Conservation (phyloP, 2,888 invertebrate genomes). For the Branchipolynoe longqiensis region DNA sequence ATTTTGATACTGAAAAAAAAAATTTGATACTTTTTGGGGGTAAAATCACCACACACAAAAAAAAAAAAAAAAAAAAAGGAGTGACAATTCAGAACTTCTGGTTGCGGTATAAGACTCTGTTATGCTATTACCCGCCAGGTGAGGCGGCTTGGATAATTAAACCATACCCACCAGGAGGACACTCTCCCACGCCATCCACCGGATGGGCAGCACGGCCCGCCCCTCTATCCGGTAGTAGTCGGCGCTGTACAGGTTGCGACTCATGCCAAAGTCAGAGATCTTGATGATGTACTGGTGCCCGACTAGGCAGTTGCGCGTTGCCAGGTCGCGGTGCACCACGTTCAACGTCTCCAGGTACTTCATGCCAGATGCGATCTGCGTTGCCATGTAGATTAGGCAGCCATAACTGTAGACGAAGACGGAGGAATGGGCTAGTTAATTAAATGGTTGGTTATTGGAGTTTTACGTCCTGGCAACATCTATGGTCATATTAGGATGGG, state of each 20-base stretch:
- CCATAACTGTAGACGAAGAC: slow-evolving; percentile 86
- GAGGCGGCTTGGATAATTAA: neutral
- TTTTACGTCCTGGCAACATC: too few relatives aligned
- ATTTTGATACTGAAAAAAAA: too few relatives aligned
- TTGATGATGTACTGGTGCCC: slow-evolving; percentile 88
- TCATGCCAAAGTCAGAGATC: slow-evolving; percentile 81
- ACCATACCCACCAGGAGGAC: slow-evolving; percentile 83
- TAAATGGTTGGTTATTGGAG: too few relatives aligned
- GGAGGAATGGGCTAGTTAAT: slow-evolving; percentile 85
- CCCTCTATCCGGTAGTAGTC: slow-evolving; percentile 93
- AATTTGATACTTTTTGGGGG: too few relatives aligned
- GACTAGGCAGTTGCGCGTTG: slow-evolving; percentile 92
- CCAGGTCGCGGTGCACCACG: slow-evolving; percentile 94
- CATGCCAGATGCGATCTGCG: slow-evolving; percentile 94
- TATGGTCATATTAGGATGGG: too few relatives aligned
- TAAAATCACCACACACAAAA: too few relatives aligned
- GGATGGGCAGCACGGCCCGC: slow-evolving; percentile 89
- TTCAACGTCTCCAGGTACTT: slow-evolving; percentile 92
- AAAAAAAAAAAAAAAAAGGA: too few relatives aligned
- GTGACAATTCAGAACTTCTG: neutral
- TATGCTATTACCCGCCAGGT: neutral
- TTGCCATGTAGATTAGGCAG: slow-evolving; percentile 90
- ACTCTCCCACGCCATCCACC: slow-evolving; percentile 95
- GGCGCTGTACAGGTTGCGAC: slow-evolving; percentile 81
- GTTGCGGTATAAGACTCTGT: neutral